Evolutionary conservation across 2,113 vertebrate species (phyloP), one percentile per base, ranked within the genome.

Genomic region (Microcebus griseorufus): DNA sequence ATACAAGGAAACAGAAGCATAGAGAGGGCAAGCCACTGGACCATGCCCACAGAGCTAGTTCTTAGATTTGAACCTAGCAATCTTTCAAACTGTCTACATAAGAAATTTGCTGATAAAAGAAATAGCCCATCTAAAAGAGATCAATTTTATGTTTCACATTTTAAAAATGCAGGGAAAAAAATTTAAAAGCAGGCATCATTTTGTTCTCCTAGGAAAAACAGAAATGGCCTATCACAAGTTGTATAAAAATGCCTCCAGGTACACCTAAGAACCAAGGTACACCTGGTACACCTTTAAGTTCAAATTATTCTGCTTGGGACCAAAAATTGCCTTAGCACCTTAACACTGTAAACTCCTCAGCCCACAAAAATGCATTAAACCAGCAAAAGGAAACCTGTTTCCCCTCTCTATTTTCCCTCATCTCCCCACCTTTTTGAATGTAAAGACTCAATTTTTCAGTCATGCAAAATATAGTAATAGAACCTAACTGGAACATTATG

Each of bases 391-490:
- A 95, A 97, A 97, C 39, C 69, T 90, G 95, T 86, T 73, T 85
- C 11, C 22, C 9, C 18, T 55, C 3, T 7, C 11, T 42, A 69
- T 92, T 39, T 55, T 6, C 10, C 23, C 72, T 64, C 16, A 39
- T 62, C 55, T 25, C 22, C 10, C 29, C 6, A 89, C 92, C 34
- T 88, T 89, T 69, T 93, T 86, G 51, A 90, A 90, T 89, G 85
- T 92, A 96, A 92, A 90, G 93, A 92, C 67, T 96, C 90, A 85
- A 96, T 96, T 96, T 97, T 95, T 73, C 53, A 88, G 91, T 92
- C 93, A 97, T 34, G 39, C 76, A 90, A 95, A 97, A 84, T 84
- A 92, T 18, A 92, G 62, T 48, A 95, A 97, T 17, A 82, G 96
- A 94, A 92, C 51, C 45, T 84, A 97, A 97, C 53, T 90, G 83